Conservation (phyloP, 2,888 invertebrate genomes). For the Mythimna loreyi region DNA sequence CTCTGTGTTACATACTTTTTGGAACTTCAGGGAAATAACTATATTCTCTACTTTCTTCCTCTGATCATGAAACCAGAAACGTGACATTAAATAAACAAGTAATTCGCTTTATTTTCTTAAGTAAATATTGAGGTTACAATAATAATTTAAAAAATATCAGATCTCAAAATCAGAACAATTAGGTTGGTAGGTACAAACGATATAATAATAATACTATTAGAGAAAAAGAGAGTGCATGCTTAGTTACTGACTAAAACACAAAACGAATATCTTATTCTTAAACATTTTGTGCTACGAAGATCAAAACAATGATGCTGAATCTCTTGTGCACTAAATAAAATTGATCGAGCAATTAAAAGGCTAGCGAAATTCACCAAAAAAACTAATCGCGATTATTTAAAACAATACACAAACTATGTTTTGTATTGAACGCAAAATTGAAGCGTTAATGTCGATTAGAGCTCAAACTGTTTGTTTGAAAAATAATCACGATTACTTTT, state of each 20-base stretch:
- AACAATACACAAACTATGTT: too few species aligned
- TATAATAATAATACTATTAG: neutral
- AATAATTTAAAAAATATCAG: neutral
- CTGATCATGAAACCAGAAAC: neutral
- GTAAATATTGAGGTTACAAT: neutral
- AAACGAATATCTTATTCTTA: neutral
- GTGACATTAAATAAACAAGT: neutral
- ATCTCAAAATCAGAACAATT: neutral
- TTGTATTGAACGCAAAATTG: too few species aligned
- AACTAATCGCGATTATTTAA: too few species aligned
- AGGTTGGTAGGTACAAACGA: neutral
- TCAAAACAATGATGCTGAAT: neutral
- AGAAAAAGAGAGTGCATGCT: neutral
- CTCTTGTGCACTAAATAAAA: neutral
- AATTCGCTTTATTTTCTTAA: neutral
- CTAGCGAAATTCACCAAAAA: too few species aligned
- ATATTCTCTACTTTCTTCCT: too few species aligned
- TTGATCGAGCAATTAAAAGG: neutral
- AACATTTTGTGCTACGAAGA: neutral
- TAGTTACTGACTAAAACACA: neutral
- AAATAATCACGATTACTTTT: too few species aligned
- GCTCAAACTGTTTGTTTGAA: too few species aligned
- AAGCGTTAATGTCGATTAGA: too few species aligned
- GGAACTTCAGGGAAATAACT: neutral
- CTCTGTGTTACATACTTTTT: too few species aligned